phyloP scores from a whole-genome alignment of 1,140 invertebrate species.

The Temnothorax curvispinosus region DNA sequence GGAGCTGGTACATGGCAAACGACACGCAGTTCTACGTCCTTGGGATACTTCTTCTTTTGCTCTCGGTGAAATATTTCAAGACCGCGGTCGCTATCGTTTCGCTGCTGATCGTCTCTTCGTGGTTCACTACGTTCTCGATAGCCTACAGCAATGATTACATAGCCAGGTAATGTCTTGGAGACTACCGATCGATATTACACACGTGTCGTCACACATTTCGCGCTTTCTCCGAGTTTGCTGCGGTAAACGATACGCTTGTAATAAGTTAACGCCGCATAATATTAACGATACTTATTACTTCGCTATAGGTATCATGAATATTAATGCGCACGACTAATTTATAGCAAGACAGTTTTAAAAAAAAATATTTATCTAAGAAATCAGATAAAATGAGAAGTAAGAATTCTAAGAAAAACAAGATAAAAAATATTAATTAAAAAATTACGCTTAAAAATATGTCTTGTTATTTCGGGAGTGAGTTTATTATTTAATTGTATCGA shows the following conservation, averaged over 20 bases:
- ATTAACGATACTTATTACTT: neutral
- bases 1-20: slow-evolving; percentile 97
- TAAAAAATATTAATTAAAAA: neutral
- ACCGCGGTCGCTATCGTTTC: slow-evolving; percentile 73
- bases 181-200: neutral
- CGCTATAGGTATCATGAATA: neutral
- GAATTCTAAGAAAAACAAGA: neutral
- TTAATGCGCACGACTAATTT: neutral
- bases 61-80: slow-evolving; percentile 91
- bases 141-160: slow-evolving; percentile 91
- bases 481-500: neutral
- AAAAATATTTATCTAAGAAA: neutral
- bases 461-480: neutral
- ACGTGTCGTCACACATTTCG: neutral
- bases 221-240: neutral
- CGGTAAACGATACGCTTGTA: neutral
- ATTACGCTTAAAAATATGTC: neutral
- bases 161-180: slow-evolving; percentile 86
- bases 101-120: slow-evolving; percentile 90
- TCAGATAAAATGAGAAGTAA: neutral
- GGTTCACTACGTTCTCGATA: slow-evolving; percentile 91
- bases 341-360: neutral
- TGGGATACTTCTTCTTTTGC: slow-evolving; percentile 89
- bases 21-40: slow-evolving; percentile 96
- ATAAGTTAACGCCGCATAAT: neutral